These are phyloP conservation scores for Mimumesa dahlbomi DNA, from an alignment of 2,888 invertebrate species.

Conservation along the genomic window DNA sequence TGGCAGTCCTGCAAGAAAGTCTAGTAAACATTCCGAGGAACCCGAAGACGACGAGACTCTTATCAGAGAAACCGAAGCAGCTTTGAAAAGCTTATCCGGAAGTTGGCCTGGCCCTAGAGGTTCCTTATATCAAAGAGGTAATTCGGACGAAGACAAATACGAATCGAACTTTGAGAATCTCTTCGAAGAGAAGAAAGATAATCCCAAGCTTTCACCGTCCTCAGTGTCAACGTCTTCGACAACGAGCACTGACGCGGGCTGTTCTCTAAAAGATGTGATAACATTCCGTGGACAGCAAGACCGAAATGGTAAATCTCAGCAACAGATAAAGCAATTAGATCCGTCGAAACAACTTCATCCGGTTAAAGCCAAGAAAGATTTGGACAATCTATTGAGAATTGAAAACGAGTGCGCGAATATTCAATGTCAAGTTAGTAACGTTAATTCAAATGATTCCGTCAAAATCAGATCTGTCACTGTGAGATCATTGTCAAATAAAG, in stretches of 20 bases:
- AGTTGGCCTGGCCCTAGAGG: conserved; percentile 89
- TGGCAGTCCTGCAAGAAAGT: conserved; percentile 80
- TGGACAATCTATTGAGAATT: conserved; percentile 80
- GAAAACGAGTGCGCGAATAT: conserved; percentile 81
- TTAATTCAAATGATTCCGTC: conserved; percentile 54
- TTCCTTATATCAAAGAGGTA: conserved; percentile 83
- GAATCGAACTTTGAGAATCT: conserved; percentile 92
- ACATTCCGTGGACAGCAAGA: conserved; percentile 81
- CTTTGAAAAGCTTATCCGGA: conserved; percentile 92
- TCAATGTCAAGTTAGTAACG: conserved; percentile 77
- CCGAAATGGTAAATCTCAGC: conserved; percentile 65
- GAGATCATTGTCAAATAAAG: conserved; percentile 62
- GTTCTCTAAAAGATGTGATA: conserved; percentile 86
- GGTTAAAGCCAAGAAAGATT: conserved; percentile 70
- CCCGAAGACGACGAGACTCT: conserved; percentile 90
- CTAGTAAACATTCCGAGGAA: conserved; percentile 76
- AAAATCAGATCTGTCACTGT: conserved; percentile 65
- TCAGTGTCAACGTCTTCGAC: conserved; percentile 84
- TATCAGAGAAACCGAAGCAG: conserved; percentile 93
- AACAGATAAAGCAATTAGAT: conserved; percentile 65
- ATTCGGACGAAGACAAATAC: conserved; percentile 85
- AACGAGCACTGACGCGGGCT: conserved; percentile 83
- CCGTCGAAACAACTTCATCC: conserved; percentile 61
- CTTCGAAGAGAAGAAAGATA: conserved; percentile 90
- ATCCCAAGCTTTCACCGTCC: conserved; percentile 84